Evolutionary conservation across 2,113 vertebrate species (phyloP).

Genomic region (Danionella cerebrum): DNA sequence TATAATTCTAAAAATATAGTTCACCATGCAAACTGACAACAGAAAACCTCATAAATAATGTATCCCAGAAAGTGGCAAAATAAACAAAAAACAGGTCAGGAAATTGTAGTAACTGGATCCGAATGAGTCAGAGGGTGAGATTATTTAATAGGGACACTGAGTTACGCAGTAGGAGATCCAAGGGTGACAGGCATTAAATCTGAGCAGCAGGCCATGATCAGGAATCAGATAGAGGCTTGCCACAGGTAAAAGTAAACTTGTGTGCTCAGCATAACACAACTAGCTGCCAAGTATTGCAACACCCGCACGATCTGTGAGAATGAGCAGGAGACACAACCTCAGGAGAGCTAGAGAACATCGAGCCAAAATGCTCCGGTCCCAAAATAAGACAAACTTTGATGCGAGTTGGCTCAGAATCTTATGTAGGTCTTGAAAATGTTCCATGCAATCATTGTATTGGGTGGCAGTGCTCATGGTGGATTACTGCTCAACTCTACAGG

Average conservation of each 20-base stretch:
- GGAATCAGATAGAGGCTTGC: background rate
- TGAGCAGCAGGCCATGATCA: background rate
- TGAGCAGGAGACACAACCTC: background rate
- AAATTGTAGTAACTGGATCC: background rate
- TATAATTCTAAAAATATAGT: too few species aligned
- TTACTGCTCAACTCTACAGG: background rate
- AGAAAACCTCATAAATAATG: background rate
- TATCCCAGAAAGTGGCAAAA: background rate
- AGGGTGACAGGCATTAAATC: background rate
- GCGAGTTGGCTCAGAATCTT: slow-evolving; percentile 12
- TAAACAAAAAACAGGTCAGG: background rate
- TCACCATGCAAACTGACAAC: background rate
- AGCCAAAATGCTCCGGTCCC: background rate
- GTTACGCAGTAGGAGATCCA: background rate
- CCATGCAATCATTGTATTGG: background rate
- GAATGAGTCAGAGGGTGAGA: background rate
- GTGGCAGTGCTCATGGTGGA: background rate
- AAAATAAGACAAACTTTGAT: slow-evolving; percentile 29
- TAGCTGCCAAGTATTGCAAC: slow-evolving; percentile 5
- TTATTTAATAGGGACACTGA: background rate
- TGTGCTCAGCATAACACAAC: background rate
- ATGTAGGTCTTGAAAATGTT: slow-evolving; percentile 9
- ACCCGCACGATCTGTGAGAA: background rate
- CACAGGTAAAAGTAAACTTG: background rate
- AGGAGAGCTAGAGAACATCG: background rate